Conservation (phyloP, 2,797 vertebrate genomes). For the Remorina albescens region DNA sequence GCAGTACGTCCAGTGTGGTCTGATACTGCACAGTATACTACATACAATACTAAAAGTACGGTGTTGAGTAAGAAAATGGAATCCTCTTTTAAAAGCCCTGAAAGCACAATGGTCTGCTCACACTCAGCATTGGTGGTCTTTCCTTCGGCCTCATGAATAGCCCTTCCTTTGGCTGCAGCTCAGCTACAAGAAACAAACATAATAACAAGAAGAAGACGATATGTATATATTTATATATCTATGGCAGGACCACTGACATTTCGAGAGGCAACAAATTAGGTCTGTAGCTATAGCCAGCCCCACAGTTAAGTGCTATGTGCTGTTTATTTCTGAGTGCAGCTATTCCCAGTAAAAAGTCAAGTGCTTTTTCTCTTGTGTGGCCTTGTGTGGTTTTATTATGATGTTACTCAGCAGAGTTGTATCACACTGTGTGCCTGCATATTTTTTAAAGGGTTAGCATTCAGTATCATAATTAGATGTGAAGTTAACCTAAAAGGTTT, state of each 20-base stretch:
- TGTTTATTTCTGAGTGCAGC: conserved; percentile 36
- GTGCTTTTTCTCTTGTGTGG: conserved; percentile 14
- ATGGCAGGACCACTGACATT: conserved; percentile 40
- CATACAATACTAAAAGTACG: neutral
- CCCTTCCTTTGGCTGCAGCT: conserved; percentile 5
- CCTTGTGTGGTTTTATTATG: conserved; percentile 34
- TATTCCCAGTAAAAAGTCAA: conserved; percentile 34
- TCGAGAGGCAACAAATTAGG: conserved; percentile 45
- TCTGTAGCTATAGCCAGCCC: conserved; percentile 21
- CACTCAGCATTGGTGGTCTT: conserved; percentile 6
- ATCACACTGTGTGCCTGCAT: conserved; percentile 16
- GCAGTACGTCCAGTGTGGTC: conserved; percentile 42
- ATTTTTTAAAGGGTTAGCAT: conserved; percentile 40
- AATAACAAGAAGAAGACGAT: conserved; percentile 26
- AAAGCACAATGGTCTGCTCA: conserved; percentile 10
- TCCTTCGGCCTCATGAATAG: conserved; percentile 36
- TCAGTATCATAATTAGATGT: conserved; percentile 42
- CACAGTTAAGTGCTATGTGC: conserved; percentile 27
- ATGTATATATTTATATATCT: conserved; percentile 20
- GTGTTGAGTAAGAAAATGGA: conserved; percentile 42
- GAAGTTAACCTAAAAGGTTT: conserved; percentile 32
- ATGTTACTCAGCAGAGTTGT: conserved; percentile 20
- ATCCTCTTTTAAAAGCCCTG: conserved; percentile 44
- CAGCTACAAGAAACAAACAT: conserved; percentile 15
- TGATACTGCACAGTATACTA: no score